Base-by-base conservation (phyloP, 2,113 vertebrate species). In the Poecilia latipinna region DNA sequence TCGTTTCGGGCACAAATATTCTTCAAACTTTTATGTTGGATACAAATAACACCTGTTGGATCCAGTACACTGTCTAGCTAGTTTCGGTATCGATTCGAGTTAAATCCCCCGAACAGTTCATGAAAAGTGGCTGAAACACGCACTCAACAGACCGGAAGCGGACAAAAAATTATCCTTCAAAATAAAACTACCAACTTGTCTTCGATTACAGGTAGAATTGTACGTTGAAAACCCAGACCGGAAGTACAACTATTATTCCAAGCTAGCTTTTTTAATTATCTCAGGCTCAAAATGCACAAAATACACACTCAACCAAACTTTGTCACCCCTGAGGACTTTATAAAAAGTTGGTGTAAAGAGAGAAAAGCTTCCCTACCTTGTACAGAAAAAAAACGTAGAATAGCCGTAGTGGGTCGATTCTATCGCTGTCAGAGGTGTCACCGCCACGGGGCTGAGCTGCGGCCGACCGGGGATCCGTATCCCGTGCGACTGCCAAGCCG, bases 331-430 rank as follows among this genome's bases (percentile, higher is more conserved):
- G 1, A 67, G 8, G 37, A 13, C 61, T 31, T 31, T 10, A 42
- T 42, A 24, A 26, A 71, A 89, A 74, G 28, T 26, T 1, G 0
- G 26, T 2, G 0, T n/a, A 37, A 77, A 51, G 5, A 26, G 12
- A 8, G 10, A 24, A 7, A 51, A 37, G 66, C 7, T 6, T 4
- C 17, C 65, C 3, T 88, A 92, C 92, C 91, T 90, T 90, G 75
- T 15, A 77, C 22, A 33, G 5, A 44, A 70, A 2, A 70, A 2
- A 44, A 72, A 67, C 35, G 64, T 61, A 62, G n/a, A 8, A 68
- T 42, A 74, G 70, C 61, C 70, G 69, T 78, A 24, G 60, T 61
- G 73, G 69, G 31, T 31, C 24, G 78, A 54, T 85, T 48, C 80
- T 15, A 61, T 73, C 33, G 65, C 64, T 68, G 70, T 75, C 65